phyloP scores from a whole-genome alignment of 2,888 invertebrate genomes.

The Notodonta dromedarius region DNA sequence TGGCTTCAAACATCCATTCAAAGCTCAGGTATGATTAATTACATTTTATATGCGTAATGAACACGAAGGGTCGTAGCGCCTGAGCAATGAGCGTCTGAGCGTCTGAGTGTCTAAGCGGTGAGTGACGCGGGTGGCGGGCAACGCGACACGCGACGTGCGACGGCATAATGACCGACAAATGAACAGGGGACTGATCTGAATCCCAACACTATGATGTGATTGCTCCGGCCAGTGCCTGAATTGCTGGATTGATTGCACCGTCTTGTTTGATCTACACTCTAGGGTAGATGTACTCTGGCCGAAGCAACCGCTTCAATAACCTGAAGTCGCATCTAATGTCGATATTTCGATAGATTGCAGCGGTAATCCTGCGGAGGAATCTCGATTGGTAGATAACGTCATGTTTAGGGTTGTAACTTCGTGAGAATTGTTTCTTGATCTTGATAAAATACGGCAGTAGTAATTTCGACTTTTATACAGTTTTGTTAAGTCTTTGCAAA shows the following conservation, averaged over 20 bases:
- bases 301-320: not conserved
- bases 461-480: no score
- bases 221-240: slow-evolving; percentile 35
- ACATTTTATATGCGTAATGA: slow-evolving; percentile 26
- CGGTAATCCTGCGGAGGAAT: not conserved
- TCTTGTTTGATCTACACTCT: slow-evolving; percentile 38
- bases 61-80: slow-evolving; percentile 30
- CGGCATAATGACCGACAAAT: slow-evolving; percentile 71
- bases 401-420: not conserved
- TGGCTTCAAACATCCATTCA: slow-evolving; percentile 14
- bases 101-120: slow-evolving; percentile 39
- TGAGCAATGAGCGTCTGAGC: slow-evolving; percentile 17
- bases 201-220: slow-evolving; percentile 51
- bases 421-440: no score
- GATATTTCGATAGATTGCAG: not conserved
- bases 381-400: not conserved
- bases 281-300: not conserved
- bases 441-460: no score
- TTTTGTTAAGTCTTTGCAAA: no score
- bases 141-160: slow-evolving; percentile 53
- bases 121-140: slow-evolving; percentile 41
- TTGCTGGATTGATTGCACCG: slow-evolving; percentile 46
- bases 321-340: not conserved
- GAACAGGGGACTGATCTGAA: slow-evolving; percentile 59
- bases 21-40: slow-evolving; percentile 25